Evolutionary conservation across 2,113 vertebrate species (phyloP), one percentile per base, ranked within the genome.

Genomic region (Tachycineta bicolor): DNA sequence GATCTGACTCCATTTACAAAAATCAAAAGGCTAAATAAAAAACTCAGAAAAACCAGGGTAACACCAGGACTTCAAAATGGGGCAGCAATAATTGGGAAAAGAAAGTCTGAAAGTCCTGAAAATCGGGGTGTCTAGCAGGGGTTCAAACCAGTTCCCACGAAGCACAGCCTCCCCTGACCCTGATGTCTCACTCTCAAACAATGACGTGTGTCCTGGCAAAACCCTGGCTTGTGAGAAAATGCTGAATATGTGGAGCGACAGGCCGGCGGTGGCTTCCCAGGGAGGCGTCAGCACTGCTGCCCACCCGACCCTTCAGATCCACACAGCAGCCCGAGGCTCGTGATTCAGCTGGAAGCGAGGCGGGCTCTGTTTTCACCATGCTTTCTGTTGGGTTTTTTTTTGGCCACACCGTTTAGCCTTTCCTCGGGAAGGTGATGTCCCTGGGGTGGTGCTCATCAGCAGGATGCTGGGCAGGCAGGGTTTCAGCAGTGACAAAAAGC

Each of bases 201-300:
- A 79, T 19, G 41, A 68, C 1, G 1, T 55, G 70, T 87, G 78
- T 22, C 75, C 44, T 11, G 5, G 39, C 0, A 2, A 74, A 94
- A 83, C 89, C 64, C 87, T 65, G 49, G 28, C 75, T 87, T 90
- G 44, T 85, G 71, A 84, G 50, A 93, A 95, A 84, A 78, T n/a
- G 37, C 81, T 76, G 81, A 64, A n/a, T 74, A 75, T 89, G 37
- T n/a, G 58, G 65, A 90, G 53, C 79, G 78, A 87, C 81, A 91
- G 70, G 69, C 20, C 0, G 1, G 44, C 6, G 0, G 74, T 52
- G 73, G 43, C 60, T 93, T 94, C 76, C 62, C 46, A 70, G 64
- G 71, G 73, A 89, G 91, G 80, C 52, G 78, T 82, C 92, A 94
- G 44, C 47, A 20, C 69, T 31, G n/a, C 47, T 87, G 52, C 34